Conservation (phyloP, 2,888 invertebrate species). For the Beris morrisii region DNA sequence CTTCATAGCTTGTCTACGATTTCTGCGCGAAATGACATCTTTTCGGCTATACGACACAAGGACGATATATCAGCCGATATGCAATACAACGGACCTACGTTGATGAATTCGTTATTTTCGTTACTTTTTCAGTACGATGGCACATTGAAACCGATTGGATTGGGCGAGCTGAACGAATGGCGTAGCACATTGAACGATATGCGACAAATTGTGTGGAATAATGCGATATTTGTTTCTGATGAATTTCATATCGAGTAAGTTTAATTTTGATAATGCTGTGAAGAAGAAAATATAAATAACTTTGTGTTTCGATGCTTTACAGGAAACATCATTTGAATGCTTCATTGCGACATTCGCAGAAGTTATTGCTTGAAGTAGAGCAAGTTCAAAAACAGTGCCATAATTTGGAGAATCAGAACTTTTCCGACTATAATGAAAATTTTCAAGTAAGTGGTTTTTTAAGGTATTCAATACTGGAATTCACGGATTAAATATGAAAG, state of each 20-base stretch:
- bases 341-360: slow-evolving; percentile 42
- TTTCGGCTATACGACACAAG: slow-evolving; percentile 21
- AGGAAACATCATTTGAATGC: slow-evolving; percentile 36
- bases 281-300: background rate
- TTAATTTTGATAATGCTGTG: background rate
- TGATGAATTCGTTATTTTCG: slow-evolving; percentile 43
- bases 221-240: slow-evolving; percentile 46
- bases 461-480: too few species aligned
- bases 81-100: slow-evolving; percentile 47
- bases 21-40: slow-evolving; percentile 43
- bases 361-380: slow-evolving; percentile 47
- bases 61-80: slow-evolving; percentile 44
- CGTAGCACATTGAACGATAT: slow-evolving; percentile 47
- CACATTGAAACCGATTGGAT: slow-evolving; percentile 47
- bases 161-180: slow-evolving; percentile 49
- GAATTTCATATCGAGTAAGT: slow-evolving; percentile 5
- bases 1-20: slow-evolving; percentile 47
- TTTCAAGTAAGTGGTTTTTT: slow-evolving; percentile 36
- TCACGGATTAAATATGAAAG: too few species aligned
- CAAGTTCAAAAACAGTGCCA: slow-evolving; percentile 43
- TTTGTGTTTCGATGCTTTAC: background rate
- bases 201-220: slow-evolving; percentile 62
- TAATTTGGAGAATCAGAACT: slow-evolving; percentile 41
- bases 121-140: slow-evolving; percentile 48
- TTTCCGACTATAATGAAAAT: slow-evolving; percentile 43